These are phyloP conservation scores for Siphonodentalium dalli DNA, from an alignment of 2,888 invertebrate genomes.

Conservation along the genomic window DNA sequence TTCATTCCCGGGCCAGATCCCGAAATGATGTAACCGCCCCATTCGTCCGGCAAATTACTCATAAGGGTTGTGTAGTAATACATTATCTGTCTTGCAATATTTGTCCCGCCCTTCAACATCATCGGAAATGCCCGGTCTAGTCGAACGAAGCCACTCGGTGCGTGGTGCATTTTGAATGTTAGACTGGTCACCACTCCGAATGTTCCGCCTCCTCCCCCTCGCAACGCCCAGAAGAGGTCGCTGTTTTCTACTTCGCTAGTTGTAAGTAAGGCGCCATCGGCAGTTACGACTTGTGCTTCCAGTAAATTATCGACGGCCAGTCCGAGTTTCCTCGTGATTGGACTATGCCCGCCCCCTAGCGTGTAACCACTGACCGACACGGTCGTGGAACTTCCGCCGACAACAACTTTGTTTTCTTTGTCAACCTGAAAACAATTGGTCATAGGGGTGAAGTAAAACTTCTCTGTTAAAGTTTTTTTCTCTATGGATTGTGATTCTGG, in stretches of 20 bases:
- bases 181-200: slow-evolving; percentile 29
- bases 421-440: slow-evolving; percentile 28
- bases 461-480: too few relatives aligned
- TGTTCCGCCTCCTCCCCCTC: slow-evolving; percentile 38
- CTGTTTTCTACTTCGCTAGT: slow-evolving; percentile 15
- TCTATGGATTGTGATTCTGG: too few relatives aligned
- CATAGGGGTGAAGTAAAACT: too few relatives aligned
- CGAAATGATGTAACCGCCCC: slow-evolving; percentile 38
- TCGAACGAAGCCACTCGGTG: slow-evolving; percentile 15
- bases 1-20: too few relatives aligned
- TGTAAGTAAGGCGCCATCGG: slow-evolving; percentile 26
- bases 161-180: slow-evolving; percentile 26
- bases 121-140: slow-evolving; percentile 9
- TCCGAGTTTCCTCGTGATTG: slow-evolving; percentile 32
- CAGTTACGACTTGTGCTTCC: slow-evolving; percentile 27
- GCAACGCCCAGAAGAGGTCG: slow-evolving; percentile 37
- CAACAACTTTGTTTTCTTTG: slow-evolving; percentile 33
- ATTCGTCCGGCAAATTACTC: slow-evolving; percentile 18
- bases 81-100: slow-evolving; percentile 3
- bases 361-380: slow-evolving; percentile 48
- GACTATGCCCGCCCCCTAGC: slow-evolving; percentile 49
- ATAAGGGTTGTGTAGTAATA: slow-evolving; percentile 7
- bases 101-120: neutral
- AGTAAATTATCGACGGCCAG: slow-evolving; percentile 33
- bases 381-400: slow-evolving; percentile 45